These are phyloP conservation scores for Chelon auratus DNA, from an alignment of 2,797 vertebrate species.

Conservation along the genomic window DNA sequence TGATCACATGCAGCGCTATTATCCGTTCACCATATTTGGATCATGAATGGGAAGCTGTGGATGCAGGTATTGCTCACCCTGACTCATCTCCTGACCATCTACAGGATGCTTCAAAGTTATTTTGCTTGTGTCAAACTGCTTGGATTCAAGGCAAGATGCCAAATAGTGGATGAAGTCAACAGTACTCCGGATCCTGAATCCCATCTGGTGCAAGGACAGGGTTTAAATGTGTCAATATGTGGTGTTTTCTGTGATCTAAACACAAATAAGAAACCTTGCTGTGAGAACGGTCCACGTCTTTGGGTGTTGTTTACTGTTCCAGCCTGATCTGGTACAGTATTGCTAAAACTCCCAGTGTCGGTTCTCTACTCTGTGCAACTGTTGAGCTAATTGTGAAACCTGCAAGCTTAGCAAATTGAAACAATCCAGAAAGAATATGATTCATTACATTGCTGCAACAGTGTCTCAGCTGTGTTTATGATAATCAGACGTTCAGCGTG, in stretches of 20 bases:
- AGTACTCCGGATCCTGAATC: neutral
- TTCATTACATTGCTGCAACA: constrained; percentile 8
- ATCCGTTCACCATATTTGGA: neutral
- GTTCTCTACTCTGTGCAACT: neutral
- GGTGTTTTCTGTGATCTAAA: neutral
- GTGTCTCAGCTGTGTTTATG: constrained; percentile 30
- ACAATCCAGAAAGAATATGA: constrained; percentile 20
- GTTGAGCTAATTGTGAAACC: constrained; percentile 25
- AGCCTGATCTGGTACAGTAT: neutral
- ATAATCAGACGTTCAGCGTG: constrained; percentile 45
- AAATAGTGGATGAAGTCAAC: constrained; percentile 1
- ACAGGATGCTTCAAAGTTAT: neutral
- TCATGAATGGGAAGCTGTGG: neutral
- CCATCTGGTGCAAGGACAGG: neutral
- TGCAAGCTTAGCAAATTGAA: neutral
- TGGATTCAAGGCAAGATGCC: neutral
- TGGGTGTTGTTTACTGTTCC: neutral
- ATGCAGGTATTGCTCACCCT: constrained; percentile 3
- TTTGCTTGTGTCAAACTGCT: neutral
- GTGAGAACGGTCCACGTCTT: neutral
- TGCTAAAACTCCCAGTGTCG: constrained; percentile 2
- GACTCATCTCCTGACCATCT: neutral
- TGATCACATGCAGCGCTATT: neutral
- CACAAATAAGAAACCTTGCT: neutral
- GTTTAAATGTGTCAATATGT: neutral